phyloP scores from a whole-genome alignment of 35 echinoderm and acorn worm species.

The Patiria miniata region DNA sequence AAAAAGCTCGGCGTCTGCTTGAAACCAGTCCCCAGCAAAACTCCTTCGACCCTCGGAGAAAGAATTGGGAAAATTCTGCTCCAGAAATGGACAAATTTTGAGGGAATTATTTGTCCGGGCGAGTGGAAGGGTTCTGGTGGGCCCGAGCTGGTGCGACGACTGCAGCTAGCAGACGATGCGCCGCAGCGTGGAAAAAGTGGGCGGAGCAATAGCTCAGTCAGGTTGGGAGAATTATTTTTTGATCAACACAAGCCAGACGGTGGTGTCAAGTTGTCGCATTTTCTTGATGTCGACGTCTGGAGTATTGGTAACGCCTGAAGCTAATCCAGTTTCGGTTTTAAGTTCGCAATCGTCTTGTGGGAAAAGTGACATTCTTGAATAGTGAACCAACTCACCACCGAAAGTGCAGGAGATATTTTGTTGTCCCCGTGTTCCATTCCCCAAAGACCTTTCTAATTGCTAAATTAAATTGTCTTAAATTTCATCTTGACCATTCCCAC shows the following conservation, averaged over 20 bases:
- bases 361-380: slow-evolving; percentile 7
- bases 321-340: slow-evolving; percentile 29
- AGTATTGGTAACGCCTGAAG: neutral
- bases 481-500: no score
- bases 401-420: no score
- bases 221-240: slow-evolving; percentile 29
- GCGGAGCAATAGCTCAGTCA: neutral
- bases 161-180: slow-evolving; percentile 19
- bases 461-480: no score
- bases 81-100: slow-evolving; percentile 20
- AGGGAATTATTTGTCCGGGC: slow-evolving; percentile 15
- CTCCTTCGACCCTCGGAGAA: neutral
- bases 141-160: neutral
- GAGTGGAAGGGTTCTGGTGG: slow-evolving; percentile 9
- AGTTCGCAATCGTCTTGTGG: slow-evolving; percentile 16
- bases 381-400: neutral
- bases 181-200: neutral
- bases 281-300: no score
- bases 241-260: neutral
- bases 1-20: slow-evolving; percentile 3
- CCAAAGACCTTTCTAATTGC: no score
- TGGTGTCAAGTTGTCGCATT: neutral
- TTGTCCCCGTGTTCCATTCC: no score
- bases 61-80: neutral
- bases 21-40: neutral